phyloP scores from a whole-genome alignment of 1,140 invertebrate species.

The Globodera ellingtonae region DNA sequence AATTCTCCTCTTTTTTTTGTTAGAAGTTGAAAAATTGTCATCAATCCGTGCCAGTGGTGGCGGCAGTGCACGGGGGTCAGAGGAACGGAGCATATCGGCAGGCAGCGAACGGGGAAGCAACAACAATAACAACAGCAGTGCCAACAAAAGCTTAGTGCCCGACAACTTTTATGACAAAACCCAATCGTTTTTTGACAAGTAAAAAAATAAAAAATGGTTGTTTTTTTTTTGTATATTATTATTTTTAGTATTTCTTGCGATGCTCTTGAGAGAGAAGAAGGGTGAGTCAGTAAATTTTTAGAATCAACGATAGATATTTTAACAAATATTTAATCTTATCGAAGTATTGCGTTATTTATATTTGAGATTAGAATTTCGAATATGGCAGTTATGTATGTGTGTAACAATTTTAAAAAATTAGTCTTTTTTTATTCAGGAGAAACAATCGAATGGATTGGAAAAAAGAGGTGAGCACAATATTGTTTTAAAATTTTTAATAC shows the following conservation, averaged over 20 bases:
- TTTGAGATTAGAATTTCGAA: no score
- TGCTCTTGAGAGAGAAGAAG: conserved; percentile 18
- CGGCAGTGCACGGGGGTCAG: neutral
- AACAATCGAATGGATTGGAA: conserved; percentile 18
- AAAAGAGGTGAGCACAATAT: conserved; percentile 11
- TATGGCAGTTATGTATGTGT: neutral
- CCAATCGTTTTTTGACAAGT: conserved; percentile 25
- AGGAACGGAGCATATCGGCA: conserved; percentile 2
- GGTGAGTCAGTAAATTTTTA: neutral
- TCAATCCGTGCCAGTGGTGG: neutral
- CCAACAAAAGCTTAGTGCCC: neutral
- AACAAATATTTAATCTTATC: no score
- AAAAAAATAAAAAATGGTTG: neutral
- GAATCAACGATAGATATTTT: no score
- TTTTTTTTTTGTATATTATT: neutral
- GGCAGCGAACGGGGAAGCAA: neutral
- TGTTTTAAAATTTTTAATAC: neutral
- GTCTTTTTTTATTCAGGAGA: conserved; percentile 5
- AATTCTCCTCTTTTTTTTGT: no score
- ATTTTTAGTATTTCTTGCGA: conserved; percentile 24
- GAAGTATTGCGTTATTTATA: no score
- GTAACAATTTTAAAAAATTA: neutral
- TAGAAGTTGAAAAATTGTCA: conserved; percentile 3
- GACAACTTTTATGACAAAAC: conserved; percentile 19
- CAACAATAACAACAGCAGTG: no score